Evolutionary conservation across 2,113 vertebrate species (phyloP).

Genomic region (Scatophagus argus): DNA sequence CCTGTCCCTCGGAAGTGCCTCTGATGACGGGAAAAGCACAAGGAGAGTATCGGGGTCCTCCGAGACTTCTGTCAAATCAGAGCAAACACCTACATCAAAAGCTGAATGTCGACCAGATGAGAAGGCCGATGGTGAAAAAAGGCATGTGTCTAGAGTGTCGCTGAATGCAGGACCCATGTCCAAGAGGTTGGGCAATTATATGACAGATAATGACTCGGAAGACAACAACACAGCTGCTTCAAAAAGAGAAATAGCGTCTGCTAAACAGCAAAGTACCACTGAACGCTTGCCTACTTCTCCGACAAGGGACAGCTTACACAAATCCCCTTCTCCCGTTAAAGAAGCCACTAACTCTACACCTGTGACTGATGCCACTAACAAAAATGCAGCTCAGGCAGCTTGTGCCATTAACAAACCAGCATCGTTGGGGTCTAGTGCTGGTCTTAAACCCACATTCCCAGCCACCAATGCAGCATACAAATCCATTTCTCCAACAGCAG

Average conservation of each 20-base stretch:
- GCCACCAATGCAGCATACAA: conserved; percentile 54
- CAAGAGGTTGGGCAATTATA: conserved; percentile 88
- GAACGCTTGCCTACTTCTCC: conserved; percentile 69
- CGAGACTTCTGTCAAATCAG: conserved; percentile 72
- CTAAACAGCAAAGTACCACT: conserved; percentile 59
- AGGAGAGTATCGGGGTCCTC: conserved; percentile 73
- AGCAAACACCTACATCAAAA: conserved; percentile 70
- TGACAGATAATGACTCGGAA: conserved; percentile 86
- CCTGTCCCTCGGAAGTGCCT: conserved; percentile 78
- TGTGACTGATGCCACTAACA: conserved; percentile 50
- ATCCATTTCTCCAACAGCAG: conserved; percentile 48
- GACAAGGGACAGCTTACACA: conserved; percentile 61
- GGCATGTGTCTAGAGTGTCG: conserved; percentile 70
- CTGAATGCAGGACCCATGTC: conserved; percentile 92
- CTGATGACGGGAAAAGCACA: conserved; percentile 79
- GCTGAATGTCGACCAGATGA: conserved; percentile 69
- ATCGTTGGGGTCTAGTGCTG: conserved; percentile 36
- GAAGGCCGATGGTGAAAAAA: conserved; percentile 73
- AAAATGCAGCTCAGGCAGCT: conserved; percentile 39
- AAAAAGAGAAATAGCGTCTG: conserved; percentile 62
- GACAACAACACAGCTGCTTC: conserved; percentile 72
- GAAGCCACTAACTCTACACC: conserved; percentile 57
- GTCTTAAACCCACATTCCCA: conserved; percentile 58
- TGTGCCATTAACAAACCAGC: conserved; percentile 42
- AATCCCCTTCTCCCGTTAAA: conserved; percentile 60